phyloP scores from a whole-genome alignment of 1,140 invertebrate species.

The Pristionchus pacificus region DNA sequence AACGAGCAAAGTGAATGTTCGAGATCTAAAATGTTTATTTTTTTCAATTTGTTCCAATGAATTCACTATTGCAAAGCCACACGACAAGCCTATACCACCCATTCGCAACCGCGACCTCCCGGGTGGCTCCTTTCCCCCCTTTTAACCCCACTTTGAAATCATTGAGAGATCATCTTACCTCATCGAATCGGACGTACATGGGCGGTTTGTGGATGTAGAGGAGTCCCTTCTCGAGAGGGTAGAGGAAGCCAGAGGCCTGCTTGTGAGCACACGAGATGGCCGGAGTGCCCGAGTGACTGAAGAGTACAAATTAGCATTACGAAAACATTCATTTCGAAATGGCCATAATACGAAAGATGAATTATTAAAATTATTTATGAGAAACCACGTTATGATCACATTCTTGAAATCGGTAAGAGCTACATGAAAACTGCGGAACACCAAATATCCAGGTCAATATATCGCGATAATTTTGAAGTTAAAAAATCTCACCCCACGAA shows the following conservation, averaged over 20 bases:
- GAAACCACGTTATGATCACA: too few relatives aligned
- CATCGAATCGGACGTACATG: constrained; percentile 94
- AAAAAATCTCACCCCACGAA: constrained; percentile 70
- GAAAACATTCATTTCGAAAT: too few relatives aligned
- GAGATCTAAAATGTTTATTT: constrained; percentile 63
- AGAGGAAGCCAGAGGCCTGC: constrained; percentile 91
- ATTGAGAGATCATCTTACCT: constrained; percentile 59
- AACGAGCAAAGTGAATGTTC: constrained; percentile 91
- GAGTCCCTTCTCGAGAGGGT: constrained; percentile 96
- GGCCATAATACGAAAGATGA: too few relatives aligned
- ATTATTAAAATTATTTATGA: too few relatives aligned
- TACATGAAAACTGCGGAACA: too few relatives aligned
- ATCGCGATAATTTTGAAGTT: not conserved
- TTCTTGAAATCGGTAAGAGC: too few relatives aligned
- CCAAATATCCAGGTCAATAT: too few relatives aligned
- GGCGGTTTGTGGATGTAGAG: constrained; percentile 99
- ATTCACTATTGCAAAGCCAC: too few relatives aligned
- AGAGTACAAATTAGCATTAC: constrained; percentile 43
- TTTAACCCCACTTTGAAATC: not conserved
- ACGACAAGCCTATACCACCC: too few relatives aligned
- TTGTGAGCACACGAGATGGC: constrained; percentile 93
- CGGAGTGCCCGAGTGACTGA: constrained; percentile 83
- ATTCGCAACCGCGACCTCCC: too few relatives aligned
- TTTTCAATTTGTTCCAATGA: too few relatives aligned
- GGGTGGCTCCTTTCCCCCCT: not conserved